Conservation (phyloP, 2,797 vertebrate genomes). For the Syndactyla subalaris region DNA sequence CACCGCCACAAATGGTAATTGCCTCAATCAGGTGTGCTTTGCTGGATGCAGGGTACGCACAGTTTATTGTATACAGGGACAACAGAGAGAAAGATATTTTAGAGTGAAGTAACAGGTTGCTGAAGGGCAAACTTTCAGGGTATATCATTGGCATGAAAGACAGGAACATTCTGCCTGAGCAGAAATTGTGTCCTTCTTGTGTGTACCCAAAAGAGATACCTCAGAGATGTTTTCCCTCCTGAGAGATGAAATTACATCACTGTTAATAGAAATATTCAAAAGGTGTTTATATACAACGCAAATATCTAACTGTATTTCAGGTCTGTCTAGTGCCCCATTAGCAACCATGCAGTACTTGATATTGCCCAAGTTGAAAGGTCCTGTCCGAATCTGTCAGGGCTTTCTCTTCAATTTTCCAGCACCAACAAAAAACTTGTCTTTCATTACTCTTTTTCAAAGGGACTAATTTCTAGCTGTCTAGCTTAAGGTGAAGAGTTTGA, state of each 20-base stretch:
- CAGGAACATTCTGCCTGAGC: neutral
- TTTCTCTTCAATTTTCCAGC: neutral
- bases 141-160: neutral
- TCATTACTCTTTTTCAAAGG: neutral
- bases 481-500: neutral
- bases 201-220: neutral
- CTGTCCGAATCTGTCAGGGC: neutral
- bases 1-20: neutral
- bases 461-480: neutral
- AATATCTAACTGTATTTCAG: neutral
- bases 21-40: rapidly evolving
- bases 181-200: neutral
- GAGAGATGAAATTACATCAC: neutral
- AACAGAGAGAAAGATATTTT: neutral
- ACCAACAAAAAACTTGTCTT: neutral
- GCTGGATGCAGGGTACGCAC: neutral
- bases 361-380: neutral
- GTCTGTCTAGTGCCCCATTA: neutral
- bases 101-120: neutral
- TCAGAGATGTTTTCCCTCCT: neutral
- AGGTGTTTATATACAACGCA: neutral
- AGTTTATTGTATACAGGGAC: neutral
- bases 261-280: neutral
- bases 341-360: neutral
- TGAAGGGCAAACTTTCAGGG: neutral